phyloP scores from a whole-genome alignment of 2,113 vertebrate genomes.

The Tragulus kanchil region DNA sequence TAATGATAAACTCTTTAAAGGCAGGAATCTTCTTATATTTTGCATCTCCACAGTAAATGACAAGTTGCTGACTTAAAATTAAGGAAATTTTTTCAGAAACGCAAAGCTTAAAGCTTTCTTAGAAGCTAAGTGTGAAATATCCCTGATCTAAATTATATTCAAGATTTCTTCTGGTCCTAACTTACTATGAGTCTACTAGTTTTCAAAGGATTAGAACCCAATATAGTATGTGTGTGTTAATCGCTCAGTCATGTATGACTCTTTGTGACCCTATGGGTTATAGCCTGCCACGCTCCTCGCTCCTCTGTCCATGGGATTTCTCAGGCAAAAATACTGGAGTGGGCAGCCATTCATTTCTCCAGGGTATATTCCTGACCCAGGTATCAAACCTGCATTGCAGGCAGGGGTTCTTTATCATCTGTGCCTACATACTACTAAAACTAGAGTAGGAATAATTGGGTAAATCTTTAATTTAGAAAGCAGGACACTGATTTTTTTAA shows the following conservation, averaged over 20 bases:
- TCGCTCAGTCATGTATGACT: too few relatives aligned
- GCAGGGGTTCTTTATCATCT: too few relatives aligned
- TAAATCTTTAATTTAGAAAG: slow-evolving; percentile 58
- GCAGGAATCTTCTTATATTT: background rate
- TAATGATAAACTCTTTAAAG: background rate
- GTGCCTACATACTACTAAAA: background rate
- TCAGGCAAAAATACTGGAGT: too few relatives aligned
- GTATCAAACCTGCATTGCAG: too few relatives aligned
- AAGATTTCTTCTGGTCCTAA: slow-evolving; percentile 21
- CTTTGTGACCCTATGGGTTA: too few relatives aligned
- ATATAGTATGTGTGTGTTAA: background rate
- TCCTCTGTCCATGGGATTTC: too few relatives aligned
- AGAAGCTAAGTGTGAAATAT: slow-evolving; percentile 11
- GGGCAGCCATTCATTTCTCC: too few relatives aligned
- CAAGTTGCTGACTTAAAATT: slow-evolving; percentile 21
- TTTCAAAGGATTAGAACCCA: slow-evolving; percentile 39
- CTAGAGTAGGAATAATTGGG: background rate
- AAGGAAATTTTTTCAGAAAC: slow-evolving; percentile 23
- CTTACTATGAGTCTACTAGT: background rate
- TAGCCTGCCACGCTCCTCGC: too few relatives aligned
- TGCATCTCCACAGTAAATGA: background rate
- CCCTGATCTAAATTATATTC: background rate
- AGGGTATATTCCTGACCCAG: too few relatives aligned
- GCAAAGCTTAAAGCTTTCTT: background rate
- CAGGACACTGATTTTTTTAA: slow-evolving; percentile 27